phyloP scores from a whole-genome alignment of 2,888 invertebrate genomes.

The Sarcophaga variegata region DNA sequence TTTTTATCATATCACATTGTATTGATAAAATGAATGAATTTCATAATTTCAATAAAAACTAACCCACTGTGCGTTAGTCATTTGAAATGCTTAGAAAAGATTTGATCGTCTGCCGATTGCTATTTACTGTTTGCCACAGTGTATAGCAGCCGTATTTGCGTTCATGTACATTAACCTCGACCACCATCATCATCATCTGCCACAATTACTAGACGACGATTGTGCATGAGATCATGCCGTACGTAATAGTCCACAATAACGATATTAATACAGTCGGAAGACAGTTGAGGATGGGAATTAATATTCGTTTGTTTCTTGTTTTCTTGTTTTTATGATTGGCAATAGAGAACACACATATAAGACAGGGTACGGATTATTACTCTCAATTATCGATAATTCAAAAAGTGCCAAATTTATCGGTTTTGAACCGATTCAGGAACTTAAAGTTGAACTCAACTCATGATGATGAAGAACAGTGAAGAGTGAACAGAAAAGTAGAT shows the following conservation, averaged over 20 bases:
- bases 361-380: neutral
- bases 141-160: neutral
- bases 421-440: too few relatives aligned
- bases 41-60: neutral
- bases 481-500: too few relatives aligned
- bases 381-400: neutral
- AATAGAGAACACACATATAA: neutral
- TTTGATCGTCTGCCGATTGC: neutral
- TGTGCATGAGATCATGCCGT: slow-evolving; percentile 17
- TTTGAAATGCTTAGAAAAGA: neutral
- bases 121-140: neutral
- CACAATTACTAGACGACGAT: slow-evolving; percentile 12
- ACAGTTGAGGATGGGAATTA: neutral
- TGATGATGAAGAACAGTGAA: too few relatives aligned
- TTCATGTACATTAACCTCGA: slow-evolving; percentile 14
- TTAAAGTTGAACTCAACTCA: too few relatives aligned
- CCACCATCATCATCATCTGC: neutral
- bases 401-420: too few relatives aligned
- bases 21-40: too few relatives aligned
- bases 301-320: neutral
- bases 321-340: neutral
- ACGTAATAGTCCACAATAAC: slow-evolving; percentile 5
- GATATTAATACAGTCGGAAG: neutral
- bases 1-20: too few relatives aligned
- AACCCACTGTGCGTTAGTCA: neutral